Conservation (phyloP, 2,113 vertebrate species). For the Equus quagga region DNA sequence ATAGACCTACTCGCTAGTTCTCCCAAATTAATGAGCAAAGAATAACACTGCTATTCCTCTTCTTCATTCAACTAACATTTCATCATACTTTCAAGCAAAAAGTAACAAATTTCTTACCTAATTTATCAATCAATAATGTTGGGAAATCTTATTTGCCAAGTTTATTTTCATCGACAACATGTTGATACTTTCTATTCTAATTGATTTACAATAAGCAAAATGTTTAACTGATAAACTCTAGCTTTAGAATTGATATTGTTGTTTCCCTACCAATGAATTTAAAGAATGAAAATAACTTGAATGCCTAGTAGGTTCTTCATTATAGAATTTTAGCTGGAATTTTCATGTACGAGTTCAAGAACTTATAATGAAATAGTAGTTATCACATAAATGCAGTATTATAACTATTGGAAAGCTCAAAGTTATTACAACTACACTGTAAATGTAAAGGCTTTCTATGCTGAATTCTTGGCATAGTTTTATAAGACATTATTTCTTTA, state of each 20-base stretch:
- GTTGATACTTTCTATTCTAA: not conserved
- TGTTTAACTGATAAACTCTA: not conserved
- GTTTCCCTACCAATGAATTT: not conserved
- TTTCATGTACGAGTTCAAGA: not conserved
- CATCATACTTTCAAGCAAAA: not conserved
- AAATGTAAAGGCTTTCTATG: not conserved
- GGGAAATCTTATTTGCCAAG: not conserved
- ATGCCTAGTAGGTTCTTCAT: not conserved
- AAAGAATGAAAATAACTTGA: not conserved
- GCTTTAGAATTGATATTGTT: not conserved
- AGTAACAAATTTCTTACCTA: not conserved
- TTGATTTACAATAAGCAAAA: not conserved
- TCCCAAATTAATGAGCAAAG: not conserved
- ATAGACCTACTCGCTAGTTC: not conserved
- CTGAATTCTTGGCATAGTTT: not conserved
- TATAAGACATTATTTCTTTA: slow-evolving; percentile 31
- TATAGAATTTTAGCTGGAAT: slow-evolving; percentile 7
- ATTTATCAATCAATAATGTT: not conserved
- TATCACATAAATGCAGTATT: not conserved
- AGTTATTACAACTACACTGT: not conserved
- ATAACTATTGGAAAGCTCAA: not conserved
- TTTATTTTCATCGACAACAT: not conserved
- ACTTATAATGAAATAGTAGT: slow-evolving; percentile 38
- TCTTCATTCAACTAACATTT: not conserved
- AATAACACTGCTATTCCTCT: not conserved